Base-by-base conservation (phyloP, 2,113 vertebrate genomes). In the Sinosuthora webbiana region DNA sequence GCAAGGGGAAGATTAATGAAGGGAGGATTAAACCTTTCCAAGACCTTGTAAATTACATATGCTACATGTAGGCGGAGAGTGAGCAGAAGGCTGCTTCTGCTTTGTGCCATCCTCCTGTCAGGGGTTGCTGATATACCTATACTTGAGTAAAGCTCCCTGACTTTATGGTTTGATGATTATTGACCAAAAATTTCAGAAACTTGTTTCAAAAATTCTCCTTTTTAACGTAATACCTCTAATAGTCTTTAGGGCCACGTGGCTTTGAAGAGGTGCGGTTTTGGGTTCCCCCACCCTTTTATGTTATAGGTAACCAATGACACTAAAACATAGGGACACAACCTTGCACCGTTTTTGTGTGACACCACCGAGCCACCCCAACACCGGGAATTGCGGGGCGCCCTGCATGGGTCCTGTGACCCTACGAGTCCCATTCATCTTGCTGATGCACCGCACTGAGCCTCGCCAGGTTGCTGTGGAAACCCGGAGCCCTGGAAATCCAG, bases 371-470 rank as follows among this genome's bases (percentile, higher is more conserved):
- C 20, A 11, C 15, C 5, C 3, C 41, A 59, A 39, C 28, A 8
- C 0, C 3, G 5, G 2, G 39, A 52, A 6, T 7, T 3, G 6
- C 8, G 3, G 31, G 20, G 31, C 4, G 1, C 19, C 27, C 4
- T 2, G 33, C 3, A 5, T 0, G 24, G 13, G 4, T 15, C 11
- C 53, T 14, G 47, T 1, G 19, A 23, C 16, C 3, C 25, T 4
- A 5, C 2, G 3, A 24, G 6, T 79, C 31, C 24, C 13, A 0
- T 11, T 33, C 1, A 3, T 15, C 5, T 2, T 5, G n/a, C 41
- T 4, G n/a, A 18, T 13, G 16, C 37, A 7, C 44, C 21, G 44
- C 42, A 6, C 21, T 1, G 11, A 7, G 17, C 3, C 33, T 9
- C 13, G 3, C 37, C 21, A 21, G 15, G 3, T 0, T 5, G 44